Evolutionary conservation across 2,113 vertebrate species (phyloP), one percentile per base, ranked within the genome.

Genomic region (Platichthys flesus): DNA sequence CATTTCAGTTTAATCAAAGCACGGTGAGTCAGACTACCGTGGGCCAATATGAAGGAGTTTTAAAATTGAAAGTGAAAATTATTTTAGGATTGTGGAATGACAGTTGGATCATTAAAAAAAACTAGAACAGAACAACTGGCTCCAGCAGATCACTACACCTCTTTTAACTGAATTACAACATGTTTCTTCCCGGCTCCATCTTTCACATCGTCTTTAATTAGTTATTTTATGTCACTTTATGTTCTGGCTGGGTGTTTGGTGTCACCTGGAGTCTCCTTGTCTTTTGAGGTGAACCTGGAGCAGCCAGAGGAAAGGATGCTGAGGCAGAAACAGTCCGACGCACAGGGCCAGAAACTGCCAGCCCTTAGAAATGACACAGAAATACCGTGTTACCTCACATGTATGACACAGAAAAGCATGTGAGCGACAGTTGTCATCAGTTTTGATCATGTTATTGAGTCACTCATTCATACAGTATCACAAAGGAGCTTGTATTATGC

Each of bases 331-430:
- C 71, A 99, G 94, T 21, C 97, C 97, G 4, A 98, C 91, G 6
- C 95, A 99, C 91, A 99, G 90, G 1, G 98, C 97, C 75, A 99
- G 91, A 74, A 99, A 96, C 94, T 99, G 98, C 97, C 97, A 98
- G 56, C 96, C 97, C 98, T 99, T 73, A 58, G 84, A 45, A 45
- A 90, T 58, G 85, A 85, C 9, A 70, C 0, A 92, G 16, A 31
- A 6, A 7, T 7, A 7, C 31, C 7, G 31, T 31, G 31, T 31
- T 6, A 31, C 31, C 31, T 31, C 31, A 35, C 10, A 56, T 24
- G 14, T 21, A 35, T 62, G 16, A 78, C 14, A 67, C 23, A 28
- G 21, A 52, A 20, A 21, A 59, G n/a, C 42, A 20, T 31, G 26
- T 58, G 24, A 31, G 4, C 5, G 35, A 47, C 13, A 20, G 4